phyloP scores from a whole-genome alignment of 2,797 vertebrate species.

The Halcyon smyrnensis region DNA sequence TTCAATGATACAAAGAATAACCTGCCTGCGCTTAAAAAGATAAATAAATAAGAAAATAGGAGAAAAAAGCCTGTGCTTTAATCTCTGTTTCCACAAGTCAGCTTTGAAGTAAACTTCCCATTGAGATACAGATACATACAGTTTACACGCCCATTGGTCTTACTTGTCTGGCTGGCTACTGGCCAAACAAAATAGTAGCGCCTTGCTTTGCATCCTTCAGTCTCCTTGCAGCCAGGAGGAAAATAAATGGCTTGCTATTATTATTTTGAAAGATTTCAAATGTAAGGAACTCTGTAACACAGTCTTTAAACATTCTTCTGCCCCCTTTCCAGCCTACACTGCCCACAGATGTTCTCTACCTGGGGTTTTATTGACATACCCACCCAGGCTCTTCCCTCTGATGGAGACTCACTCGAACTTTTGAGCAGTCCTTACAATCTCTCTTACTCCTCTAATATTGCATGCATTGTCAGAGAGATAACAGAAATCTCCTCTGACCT shows the following conservation, averaged over 20 bases:
- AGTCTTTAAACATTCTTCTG: not conserved
- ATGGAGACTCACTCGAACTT: not conserved
- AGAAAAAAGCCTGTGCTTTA: not conserved
- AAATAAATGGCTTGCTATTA: not conserved
- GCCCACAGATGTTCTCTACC: not conserved
- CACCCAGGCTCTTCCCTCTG: not conserved
- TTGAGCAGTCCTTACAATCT: not conserved
- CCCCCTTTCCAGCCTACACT: not conserved
- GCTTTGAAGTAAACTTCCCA: not conserved
- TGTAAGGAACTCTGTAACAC: not conserved
- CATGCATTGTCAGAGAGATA: not conserved
- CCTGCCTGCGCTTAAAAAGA: fast-evolving
- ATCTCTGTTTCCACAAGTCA: not conserved
- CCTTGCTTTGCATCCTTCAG: not conserved
- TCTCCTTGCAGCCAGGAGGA: not conserved
- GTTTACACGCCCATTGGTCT: not conserved
- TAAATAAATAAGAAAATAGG: fast-evolving
- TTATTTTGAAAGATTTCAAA: not conserved
- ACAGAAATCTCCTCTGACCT: not conserved
- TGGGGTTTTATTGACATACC: not conserved
- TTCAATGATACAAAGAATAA: not conserved
- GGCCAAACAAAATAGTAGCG: constrained; percentile 5
- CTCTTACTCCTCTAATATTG: not conserved
- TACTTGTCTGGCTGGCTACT: not conserved
- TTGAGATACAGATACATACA: not conserved